Conservation (phyloP, 2,888 invertebrate species). For the Pyrgus malvae region DNA sequence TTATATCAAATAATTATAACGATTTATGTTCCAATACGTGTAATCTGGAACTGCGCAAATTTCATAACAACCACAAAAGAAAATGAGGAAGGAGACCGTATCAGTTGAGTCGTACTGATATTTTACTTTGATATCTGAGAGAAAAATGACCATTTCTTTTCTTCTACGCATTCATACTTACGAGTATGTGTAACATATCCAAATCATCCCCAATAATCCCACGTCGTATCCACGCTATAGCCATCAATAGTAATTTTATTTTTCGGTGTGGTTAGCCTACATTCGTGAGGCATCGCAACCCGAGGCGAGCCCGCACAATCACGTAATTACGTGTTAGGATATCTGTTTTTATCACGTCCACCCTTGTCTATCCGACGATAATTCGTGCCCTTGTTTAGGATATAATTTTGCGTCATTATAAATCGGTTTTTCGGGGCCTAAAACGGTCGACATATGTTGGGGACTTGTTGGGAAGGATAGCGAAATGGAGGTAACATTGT, state of each 20-base stretch:
- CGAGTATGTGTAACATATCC: too few species aligned
- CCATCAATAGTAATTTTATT: slow-evolving; percentile 52
- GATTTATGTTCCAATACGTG: too few species aligned
- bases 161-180: too few species aligned
- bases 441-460: slow-evolving; percentile 23
- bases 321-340: slow-evolving; percentile 81
- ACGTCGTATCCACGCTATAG: slow-evolving; percentile 31
- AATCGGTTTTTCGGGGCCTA: slow-evolving; percentile 34
- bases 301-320: slow-evolving; percentile 74
- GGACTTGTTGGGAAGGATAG: slow-evolving; percentile 3
- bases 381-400: slow-evolving; percentile 75
- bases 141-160: too few species aligned
- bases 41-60: too few species aligned
- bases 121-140: too few species aligned
- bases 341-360: slow-evolving; percentile 82
- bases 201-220: too few species aligned
- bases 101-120: too few species aligned
- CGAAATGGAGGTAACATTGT: not conserved
- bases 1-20: too few species aligned
- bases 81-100: too few species aligned
- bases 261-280: slow-evolving; percentile 68
- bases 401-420: slow-evolving; percentile 64
- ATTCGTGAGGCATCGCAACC: slow-evolving; percentile 76
- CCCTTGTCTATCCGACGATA: slow-evolving; percentile 78
- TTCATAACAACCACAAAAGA: too few species aligned